Percentiles rank a stretch among this genome's conserved stretches.
Evolutionary conservation across 1,140 invertebrate genomes (phyloP).

Genomic region (Macrosteles quadrilineatus): DNA sequence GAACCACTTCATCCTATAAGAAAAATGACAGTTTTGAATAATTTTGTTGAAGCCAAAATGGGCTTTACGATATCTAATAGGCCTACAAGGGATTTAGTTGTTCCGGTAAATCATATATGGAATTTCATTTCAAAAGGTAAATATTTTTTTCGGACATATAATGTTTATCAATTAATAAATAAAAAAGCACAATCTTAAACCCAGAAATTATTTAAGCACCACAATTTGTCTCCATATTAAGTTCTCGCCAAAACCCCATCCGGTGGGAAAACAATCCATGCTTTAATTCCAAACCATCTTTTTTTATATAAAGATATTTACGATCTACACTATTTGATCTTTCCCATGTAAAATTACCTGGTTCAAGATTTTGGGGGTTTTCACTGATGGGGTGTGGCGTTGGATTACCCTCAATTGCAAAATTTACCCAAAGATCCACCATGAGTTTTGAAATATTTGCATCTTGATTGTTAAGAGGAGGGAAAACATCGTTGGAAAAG

Average conservation of each 20-base stretch:
- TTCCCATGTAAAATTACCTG: background rate
- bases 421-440: constrained; percentile 8
- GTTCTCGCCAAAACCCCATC: background rate
- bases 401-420: constrained; percentile 3
- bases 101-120: too few species aligned
- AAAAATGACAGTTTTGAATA: too few species aligned
- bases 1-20: too few species aligned
- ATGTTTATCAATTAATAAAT: too few species aligned
- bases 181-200: too few species aligned
- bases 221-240: too few species aligned
- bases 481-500: background rate
- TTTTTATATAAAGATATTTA: constrained; percentile 2
- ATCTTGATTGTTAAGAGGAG: background rate
- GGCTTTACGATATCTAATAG: too few species aligned
- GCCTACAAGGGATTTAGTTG: too few species aligned
- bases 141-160: too few species aligned
- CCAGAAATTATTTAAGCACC: too few species aligned
- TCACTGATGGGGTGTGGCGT: background rate
- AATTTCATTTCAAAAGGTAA: too few species aligned
- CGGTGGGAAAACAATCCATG: background rate
- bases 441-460: background rate
- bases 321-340: background rate
- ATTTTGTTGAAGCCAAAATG: too few species aligned
- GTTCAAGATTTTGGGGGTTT: background rate
- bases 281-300: background rate